A percentile compares a stretch with the other conserved stretches of the same genome.
These are phyloP conservation scores for Samia ricini DNA, from an alignment of 1,140 invertebrate species.

Conservation along the genomic window DNA sequence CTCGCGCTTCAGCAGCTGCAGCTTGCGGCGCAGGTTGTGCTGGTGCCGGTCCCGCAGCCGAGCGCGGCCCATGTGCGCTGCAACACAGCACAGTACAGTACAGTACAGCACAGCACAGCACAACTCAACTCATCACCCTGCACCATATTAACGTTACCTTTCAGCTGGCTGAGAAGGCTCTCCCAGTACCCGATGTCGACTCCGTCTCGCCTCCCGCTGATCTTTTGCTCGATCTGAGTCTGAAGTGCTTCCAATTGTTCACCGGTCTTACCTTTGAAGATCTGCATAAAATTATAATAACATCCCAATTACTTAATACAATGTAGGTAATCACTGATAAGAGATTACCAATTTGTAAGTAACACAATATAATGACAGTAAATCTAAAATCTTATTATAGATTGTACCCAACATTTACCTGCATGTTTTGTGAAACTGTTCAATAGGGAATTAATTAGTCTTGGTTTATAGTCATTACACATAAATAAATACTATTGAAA, in stretches of 20 bases:
- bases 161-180: constrained; percentile 93
- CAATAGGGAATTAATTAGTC: too few relatives aligned
- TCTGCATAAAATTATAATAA: constrained; percentile 49
- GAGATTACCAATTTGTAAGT: too few relatives aligned
- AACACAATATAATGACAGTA: too few relatives aligned
- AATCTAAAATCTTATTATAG: too few relatives aligned
- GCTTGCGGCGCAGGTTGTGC: constrained; percentile 92
- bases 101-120: constrained; percentile 77
- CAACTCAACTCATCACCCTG: too few relatives aligned
- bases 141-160: constrained; percentile 80
- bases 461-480: too few relatives aligned
- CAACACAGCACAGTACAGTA: constrained; percentile 74
- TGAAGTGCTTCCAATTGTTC: constrained; percentile 91
- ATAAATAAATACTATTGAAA: too few relatives aligned
- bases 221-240: constrained; percentile 93
- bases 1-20: constrained; percentile 93
- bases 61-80: constrained; percentile 96
- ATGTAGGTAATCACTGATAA: too few relatives aligned
- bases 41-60: constrained; percentile 95
- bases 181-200: constrained; percentile 99
- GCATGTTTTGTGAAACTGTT: too few relatives aligned
- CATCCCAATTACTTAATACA: too few relatives aligned
- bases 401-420: too few relatives aligned
- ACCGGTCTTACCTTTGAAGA: constrained; percentile 97
- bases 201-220: constrained; percentile 89